A percentile compares a stretch with the other conserved stretches of the same genome.
phyloP scores from a whole-genome alignment of 2,797 vertebrate species.

The Notamacropus eugenii region DNA sequence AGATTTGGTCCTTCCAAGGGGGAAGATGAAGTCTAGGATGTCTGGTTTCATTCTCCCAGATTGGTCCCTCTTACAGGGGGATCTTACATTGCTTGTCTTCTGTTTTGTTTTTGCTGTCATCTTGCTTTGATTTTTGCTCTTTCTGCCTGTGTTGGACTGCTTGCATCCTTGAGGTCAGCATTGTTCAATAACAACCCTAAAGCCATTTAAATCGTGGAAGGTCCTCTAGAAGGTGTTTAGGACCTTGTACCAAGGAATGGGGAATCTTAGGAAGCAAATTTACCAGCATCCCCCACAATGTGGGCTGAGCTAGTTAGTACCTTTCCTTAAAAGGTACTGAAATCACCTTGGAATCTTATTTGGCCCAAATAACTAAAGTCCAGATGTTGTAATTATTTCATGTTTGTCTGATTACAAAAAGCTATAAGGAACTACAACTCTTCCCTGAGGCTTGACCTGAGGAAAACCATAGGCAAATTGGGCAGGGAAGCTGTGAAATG shows the following conservation, averaged over 20 bases:
- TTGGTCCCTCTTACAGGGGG: neutral
- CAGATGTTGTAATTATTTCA: neutral
- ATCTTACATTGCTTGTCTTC: neutral
- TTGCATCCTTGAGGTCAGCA: neutral
- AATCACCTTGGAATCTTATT: neutral
- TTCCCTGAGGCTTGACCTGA: neutral
- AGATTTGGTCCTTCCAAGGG: neutral
- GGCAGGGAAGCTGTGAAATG: neutral
- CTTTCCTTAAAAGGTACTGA: neutral
- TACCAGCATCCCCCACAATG: neutral
- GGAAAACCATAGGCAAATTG: neutral
- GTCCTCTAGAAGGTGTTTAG: neutral
- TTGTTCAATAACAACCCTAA: neutral
- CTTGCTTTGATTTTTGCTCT: neutral
- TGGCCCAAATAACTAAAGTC: neutral
- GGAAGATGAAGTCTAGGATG: neutral
- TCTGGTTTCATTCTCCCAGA: neutral
- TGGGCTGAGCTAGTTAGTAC: neutral
- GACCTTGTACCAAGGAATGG: neutral
- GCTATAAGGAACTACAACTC: neutral
- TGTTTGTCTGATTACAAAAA: neutral
- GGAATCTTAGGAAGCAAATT: neutral
- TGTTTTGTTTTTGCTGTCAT: neutral
- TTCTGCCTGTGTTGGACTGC: neutral
- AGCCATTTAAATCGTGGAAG: neutral